Conservation (phyloP, 2,113 vertebrate genomes). For the Semnopithecus entellus region DNA sequence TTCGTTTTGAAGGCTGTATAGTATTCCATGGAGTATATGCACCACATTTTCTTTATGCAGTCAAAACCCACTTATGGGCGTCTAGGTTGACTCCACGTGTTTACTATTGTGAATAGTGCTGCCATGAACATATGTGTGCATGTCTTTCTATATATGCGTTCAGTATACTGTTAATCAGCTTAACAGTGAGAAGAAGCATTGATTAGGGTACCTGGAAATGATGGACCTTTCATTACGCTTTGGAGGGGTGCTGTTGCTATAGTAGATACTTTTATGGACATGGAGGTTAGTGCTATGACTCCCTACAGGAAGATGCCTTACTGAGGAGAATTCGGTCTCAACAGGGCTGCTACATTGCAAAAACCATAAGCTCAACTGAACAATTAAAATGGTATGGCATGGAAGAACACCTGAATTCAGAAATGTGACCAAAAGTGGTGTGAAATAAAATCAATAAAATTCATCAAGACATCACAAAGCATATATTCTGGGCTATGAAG, state of each 20-base stretch:
- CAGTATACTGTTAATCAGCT: background rate
- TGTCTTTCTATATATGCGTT: background rate
- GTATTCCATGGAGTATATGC: no score
- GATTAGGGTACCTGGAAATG: background rate
- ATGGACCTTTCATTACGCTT: background rate
- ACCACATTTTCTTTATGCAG: no score
- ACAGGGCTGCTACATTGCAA: background rate
- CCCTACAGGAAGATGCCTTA: background rate
- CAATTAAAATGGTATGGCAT: background rate
- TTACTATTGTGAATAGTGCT: no score
- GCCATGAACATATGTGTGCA: no score
- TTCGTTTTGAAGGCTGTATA: no score
- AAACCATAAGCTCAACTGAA: background rate
- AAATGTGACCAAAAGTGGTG: conserved; percentile 50
- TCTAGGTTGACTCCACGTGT: no score
- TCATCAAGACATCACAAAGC: conserved; percentile 52
- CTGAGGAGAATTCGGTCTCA: background rate
- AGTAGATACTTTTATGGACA: background rate
- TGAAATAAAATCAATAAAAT: conserved; percentile 69
- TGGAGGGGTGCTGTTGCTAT: background rate
- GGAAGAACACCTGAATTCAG: conserved; percentile 37
- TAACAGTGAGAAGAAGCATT: background rate
- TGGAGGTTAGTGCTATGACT: background rate
- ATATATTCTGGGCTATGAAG: conserved; percentile 40
- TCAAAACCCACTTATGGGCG: no score